phyloP scores from a whole-genome alignment of 2,888 invertebrate species.

The Caenorhabditis uteleia region DNA sequence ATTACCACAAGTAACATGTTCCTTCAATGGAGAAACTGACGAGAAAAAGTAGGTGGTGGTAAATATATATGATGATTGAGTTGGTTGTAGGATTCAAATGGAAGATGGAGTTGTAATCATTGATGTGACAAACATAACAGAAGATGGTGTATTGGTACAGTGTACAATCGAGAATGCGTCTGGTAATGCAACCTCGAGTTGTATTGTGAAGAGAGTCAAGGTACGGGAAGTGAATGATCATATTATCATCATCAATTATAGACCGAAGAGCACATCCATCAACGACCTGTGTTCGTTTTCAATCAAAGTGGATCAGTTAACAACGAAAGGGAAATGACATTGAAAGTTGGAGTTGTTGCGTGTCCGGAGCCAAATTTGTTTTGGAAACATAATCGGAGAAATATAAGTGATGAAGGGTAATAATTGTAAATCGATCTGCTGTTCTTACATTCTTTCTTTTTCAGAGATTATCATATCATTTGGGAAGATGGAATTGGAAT shows the following conservation, averaged over 20 bases:
- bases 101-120: slow-evolving; percentile 57
- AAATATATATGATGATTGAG: not conserved
- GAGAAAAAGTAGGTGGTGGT: not conserved
- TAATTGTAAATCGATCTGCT: too few species aligned
- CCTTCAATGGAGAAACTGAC: slow-evolving; percentile 20
- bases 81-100: slow-evolving; percentile 24
- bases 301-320: slow-evolving; percentile 23
- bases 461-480: slow-evolving; percentile 17
- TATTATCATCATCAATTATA: not conserved
- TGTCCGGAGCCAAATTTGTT: slow-evolving; percentile 67
- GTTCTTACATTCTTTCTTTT: too few species aligned
- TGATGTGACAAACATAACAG: slow-evolving; percentile 20
- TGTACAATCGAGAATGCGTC: slow-evolving; percentile 29
- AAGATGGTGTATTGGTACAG: slow-evolving; percentile 32
- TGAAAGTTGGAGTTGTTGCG: slow-evolving; percentile 67
- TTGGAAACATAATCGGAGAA: slow-evolving; percentile 44
- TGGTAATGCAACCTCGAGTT: slow-evolving; percentile 23
- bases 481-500: slow-evolving; percentile 54
- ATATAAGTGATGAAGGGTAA: slow-evolving; percentile 37
- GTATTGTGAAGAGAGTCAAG: slow-evolving; percentile 27
- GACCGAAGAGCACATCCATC: slow-evolving; percentile 4
- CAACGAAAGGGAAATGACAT: slow-evolving; percentile 24
- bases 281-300: slow-evolving; percentile 42
- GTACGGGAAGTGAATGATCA: not conserved
- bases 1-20: slow-evolving; percentile 33